These are phyloP conservation scores for Oxycera nigricornis DNA, from an alignment of 2,888 invertebrate genomes.

Conservation along the genomic window DNA sequence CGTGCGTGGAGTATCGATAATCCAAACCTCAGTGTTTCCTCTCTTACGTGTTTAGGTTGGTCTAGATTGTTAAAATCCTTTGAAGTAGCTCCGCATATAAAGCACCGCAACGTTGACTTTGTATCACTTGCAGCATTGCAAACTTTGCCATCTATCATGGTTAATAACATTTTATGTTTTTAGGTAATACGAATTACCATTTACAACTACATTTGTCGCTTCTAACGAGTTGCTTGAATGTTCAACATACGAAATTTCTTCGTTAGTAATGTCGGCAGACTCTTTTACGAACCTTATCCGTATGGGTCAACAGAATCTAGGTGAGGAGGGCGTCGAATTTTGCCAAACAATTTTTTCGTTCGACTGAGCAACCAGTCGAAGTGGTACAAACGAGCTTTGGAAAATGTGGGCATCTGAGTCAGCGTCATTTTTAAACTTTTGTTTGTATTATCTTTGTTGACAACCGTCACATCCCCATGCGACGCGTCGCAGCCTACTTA, in stretches of 20 bases:
- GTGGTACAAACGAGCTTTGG: background rate
- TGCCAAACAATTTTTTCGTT: constrained; percentile 48
- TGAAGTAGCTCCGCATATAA: constrained; percentile 54
- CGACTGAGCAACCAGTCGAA: no score
- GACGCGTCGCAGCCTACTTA: no score
- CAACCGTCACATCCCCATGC: constrained; percentile 32
- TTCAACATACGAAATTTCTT: constrained; percentile 48
- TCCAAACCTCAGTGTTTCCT: background rate
- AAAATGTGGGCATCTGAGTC: no score
- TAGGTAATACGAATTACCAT: no score
- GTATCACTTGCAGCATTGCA: constrained; percentile 54
- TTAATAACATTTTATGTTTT: constrained; percentile 48
- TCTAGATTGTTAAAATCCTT: no score
- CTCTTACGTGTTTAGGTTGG: no score
- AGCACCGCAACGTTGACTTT: constrained; percentile 53
- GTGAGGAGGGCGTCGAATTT: constrained; percentile 49
- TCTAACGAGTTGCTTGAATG: background rate
- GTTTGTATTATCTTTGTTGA: constrained; percentile 19
- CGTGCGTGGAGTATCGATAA: background rate
- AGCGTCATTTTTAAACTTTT: background rate
- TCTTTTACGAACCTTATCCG: background rate
- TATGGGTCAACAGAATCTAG: constrained; percentile 3
- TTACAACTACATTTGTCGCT: no score
- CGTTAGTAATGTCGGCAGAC: constrained; percentile 42
- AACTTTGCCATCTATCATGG: constrained; percentile 55